Evolutionary conservation across 2,888 invertebrate species (phyloP).

Genomic region (Plemyria rubiginata): DNA sequence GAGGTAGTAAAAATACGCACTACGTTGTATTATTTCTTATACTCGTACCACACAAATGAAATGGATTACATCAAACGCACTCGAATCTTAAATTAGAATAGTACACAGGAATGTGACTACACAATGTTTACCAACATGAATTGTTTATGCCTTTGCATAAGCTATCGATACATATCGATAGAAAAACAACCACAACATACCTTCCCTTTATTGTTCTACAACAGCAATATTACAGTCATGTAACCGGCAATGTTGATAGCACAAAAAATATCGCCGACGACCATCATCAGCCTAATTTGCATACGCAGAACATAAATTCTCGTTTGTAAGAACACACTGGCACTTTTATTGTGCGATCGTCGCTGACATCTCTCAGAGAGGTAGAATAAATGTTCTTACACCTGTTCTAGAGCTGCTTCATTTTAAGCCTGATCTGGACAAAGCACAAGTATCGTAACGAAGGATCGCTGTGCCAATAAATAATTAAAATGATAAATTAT

Average conservation of each 20-base stretch:
- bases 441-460: too few species aligned
- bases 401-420: conserved; percentile 15
- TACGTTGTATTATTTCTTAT: too few species aligned
- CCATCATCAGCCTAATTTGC: conserved; percentile 75
- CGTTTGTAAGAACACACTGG: conserved; percentile 83
- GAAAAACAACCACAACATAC: conserved; percentile 46
- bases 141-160: neutral
- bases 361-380: conserved; percentile 48
- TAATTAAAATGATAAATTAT: too few species aligned
- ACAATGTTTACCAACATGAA: neutral
- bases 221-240: conserved; percentile 51
- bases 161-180: conserved; percentile 30
- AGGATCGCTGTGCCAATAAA: too few species aligned
- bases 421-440: neutral
- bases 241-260: conserved; percentile 53
- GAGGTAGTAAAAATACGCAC: too few species aligned
- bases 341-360: conserved; percentile 82
- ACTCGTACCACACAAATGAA: neutral
- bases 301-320: conserved; percentile 82
- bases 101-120: neutral
- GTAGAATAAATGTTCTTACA: neutral
- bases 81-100: neutral
- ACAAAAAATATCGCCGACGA: conserved; percentile 58
- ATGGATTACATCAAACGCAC: neutral
- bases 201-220: conserved; percentile 57